Evolutionary conservation across 2,888 invertebrate genomes (phyloP), one percentile per base, ranked within the genome.

Genomic region (Leucozona laternaria): DNA sequence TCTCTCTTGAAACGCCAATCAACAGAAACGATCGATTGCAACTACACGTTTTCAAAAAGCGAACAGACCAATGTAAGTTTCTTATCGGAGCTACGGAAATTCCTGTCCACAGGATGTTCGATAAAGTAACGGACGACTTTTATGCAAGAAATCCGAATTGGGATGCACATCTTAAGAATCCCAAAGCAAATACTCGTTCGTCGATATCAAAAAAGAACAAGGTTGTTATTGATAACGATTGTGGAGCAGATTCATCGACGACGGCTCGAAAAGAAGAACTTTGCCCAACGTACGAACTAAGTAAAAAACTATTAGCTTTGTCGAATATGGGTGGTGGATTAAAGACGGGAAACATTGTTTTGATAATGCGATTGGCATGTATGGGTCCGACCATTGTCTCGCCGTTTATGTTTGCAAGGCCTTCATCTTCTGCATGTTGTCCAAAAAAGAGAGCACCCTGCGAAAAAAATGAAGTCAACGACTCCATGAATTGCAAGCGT

Each of bases 51-150:
- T 92, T 90, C 68, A 92, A 92, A 88, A 92, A 92, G 78, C 90
- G 90, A 55, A 91, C 90, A 4, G 90, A 90, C n/a, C 90, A 90
- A 17, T 92, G 92, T 78, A 92, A 92, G 87, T 92, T 92, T 79
- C 70, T 92, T 0, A 88, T 92, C 11, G 92, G 92, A 1, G 78
- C 90, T 3, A 90, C 92, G 1, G 91, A 91, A 60, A 76, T 92
- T 70, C 89, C 90, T 2, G 88, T 92, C 20, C 90, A 90, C 70
- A 88, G 89, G 3, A 89, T 92, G 4, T 92, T 92, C 40, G 92
- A 92, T 73, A 90, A 91, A 34, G 91, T 92, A 0, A 90, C 88
- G 37, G 90, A 90, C 37, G 90, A 89, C 1, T 92, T 92, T 48
- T 88, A 90, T 37, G 75, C 86, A 5, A 90, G 90, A 75, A 92